These are phyloP conservation scores for Clitarchus hookeri DNA, from an alignment of 2,888 invertebrate species.

Conservation along the genomic window DNA sequence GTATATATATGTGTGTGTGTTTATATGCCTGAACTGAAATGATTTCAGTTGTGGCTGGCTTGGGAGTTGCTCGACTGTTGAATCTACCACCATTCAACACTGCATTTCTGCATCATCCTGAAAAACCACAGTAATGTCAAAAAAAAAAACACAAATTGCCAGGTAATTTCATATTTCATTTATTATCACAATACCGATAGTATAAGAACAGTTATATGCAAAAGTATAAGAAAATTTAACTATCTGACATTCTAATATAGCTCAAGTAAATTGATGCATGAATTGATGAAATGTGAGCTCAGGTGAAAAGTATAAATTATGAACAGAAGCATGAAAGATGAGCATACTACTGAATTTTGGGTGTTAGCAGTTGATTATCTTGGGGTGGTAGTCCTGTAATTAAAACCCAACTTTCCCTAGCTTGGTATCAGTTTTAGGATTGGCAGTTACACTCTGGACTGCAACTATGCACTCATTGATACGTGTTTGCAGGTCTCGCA, in stretches of 20 bases:
- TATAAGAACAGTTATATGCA: background rate
- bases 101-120: constrained; percentile 21
- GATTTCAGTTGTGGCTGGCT: constrained; percentile 61
- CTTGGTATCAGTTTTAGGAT: constrained; percentile 95
- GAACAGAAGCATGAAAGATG: too few relatives aligned
- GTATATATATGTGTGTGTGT: too few relatives aligned
- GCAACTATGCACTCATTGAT: constrained; percentile 94
- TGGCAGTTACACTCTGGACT: constrained; percentile 90
- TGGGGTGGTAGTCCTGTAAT: constrained; percentile 34
- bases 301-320: background rate
- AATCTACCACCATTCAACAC: constrained; percentile 51
- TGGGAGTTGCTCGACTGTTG: constrained; percentile 65
- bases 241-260: background rate
- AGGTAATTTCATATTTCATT: background rate
- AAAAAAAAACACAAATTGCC: background rate
- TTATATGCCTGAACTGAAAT: background rate
- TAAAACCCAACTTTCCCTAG: constrained; percentile 88
- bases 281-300: background rate
- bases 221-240: background rate
- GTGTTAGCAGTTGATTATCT: too few relatives aligned
- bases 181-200: background rate
- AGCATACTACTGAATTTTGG: background rate
- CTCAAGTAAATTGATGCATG: background rate
- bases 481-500: constrained; percentile 85
- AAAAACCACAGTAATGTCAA: background rate